Evolutionary conservation across 2,888 invertebrate species (phyloP).

Genomic region (Muschampia plurimacula): DNA sequence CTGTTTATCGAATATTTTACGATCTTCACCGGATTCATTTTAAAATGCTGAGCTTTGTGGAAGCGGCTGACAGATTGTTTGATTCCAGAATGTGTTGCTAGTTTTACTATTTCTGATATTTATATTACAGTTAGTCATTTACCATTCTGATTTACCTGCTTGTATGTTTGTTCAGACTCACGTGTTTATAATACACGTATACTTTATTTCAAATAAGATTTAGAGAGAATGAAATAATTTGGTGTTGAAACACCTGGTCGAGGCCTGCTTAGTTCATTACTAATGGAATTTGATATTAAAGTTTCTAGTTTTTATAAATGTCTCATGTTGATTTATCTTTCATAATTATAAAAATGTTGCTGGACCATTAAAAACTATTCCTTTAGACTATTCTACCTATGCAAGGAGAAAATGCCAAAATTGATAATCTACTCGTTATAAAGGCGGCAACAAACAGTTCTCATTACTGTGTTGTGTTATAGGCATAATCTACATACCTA

Average conservation of each 20-base stretch:
- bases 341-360: not conserved
- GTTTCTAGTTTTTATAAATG: not conserved
- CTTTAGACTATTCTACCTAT: no score
- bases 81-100: conserved; percentile 69
- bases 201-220: conserved; percentile 81
- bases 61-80: conserved; percentile 80
- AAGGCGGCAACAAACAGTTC: no score
- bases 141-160: conserved; percentile 83
- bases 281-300: conserved; percentile 2
- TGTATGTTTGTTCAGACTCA: conserved; percentile 79
- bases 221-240: conserved; percentile 74
- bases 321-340: not conserved
- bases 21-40: conserved; percentile 80
- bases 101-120: conserved; percentile 81
- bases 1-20: conserved; percentile 86
- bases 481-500: no score
- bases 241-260: conserved; percentile 71
- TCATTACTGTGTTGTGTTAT: no score
- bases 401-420: no score
- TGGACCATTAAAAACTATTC: no score
- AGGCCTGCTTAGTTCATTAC: conserved; percentile 53
- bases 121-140: conserved; percentile 83
- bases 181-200: conserved; percentile 80
- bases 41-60: conserved; percentile 80
- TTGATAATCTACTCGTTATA: no score